A percentile compares a stretch with the other conserved stretches of the same genome.
Evolutionary conservation across 2,797 vertebrate species (phyloP).

Genomic region (Centroberyx gerrardi): DNA sequence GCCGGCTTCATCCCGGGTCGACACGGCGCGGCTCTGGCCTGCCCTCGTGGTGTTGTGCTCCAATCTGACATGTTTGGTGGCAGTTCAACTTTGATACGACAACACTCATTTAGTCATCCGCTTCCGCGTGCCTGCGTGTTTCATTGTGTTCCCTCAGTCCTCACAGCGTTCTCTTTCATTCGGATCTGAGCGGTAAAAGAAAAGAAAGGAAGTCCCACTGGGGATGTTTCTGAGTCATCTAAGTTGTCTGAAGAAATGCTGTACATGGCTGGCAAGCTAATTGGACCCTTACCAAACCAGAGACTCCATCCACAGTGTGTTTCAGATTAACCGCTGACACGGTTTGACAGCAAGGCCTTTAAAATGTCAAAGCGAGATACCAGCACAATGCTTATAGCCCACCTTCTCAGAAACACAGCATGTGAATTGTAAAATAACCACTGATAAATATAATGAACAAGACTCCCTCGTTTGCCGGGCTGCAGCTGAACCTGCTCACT

Average conservation of each 20-base stretch:
- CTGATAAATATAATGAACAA: slow-evolving; percentile 74
- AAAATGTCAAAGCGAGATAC: slow-evolving; percentile 75
- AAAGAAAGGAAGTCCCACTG: slow-evolving; percentile 56
- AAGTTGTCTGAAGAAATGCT: slow-evolving; percentile 71
- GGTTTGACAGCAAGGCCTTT: slow-evolving; percentile 68
- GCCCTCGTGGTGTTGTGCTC: slow-evolving; percentile 49
- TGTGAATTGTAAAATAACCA: slow-evolving; percentile 63
- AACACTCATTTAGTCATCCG: slow-evolving; percentile 60
- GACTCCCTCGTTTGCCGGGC: slow-evolving; percentile 41
- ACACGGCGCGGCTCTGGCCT: slow-evolving; percentile 14
- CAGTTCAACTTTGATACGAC: slow-evolving; percentile 64
- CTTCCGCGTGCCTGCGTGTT: slow-evolving; percentile 25
- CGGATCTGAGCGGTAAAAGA: slow-evolving; percentile 47
- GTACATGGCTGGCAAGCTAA: slow-evolving; percentile 73
- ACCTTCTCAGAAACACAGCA: slow-evolving; percentile 53
- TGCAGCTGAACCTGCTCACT: slow-evolving; percentile 35
- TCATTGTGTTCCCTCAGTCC: slow-evolving; percentile 25
- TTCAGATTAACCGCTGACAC: slow-evolving; percentile 67
- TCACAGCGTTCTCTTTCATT: slow-evolving; percentile 60
- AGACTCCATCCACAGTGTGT: slow-evolving; percentile 50
- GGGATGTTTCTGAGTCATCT: slow-evolving; percentile 66
- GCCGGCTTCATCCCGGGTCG: slow-evolving; percentile 31
- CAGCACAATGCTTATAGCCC: slow-evolving; percentile 42
- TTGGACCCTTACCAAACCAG: slow-evolving; percentile 67
- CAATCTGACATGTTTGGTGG: slow-evolving; percentile 62